phyloP scores from a whole-genome alignment of 2,797 vertebrate species.

The Vespertilio murinus region DNA sequence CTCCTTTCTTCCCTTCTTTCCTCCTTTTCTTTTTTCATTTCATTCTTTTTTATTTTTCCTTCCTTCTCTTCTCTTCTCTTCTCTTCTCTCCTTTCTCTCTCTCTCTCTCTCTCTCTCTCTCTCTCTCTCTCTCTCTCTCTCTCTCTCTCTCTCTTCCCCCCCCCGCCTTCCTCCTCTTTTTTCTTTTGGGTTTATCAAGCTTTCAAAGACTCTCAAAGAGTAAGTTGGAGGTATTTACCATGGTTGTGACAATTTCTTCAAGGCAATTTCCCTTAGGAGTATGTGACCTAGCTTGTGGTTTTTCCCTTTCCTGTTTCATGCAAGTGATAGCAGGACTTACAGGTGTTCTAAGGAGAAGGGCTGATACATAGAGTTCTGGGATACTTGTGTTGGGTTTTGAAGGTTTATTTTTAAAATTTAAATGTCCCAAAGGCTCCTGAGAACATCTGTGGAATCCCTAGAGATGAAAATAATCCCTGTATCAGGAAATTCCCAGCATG shows the following conservation, averaged over 20 bases:
- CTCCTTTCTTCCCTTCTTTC: accelerated
- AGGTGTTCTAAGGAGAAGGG: conserved; percentile 53
- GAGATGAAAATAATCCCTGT: conserved; percentile 62
- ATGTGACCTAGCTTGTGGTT: not conserved
- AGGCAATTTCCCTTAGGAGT: not conserved
- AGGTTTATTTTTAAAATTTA: conserved; percentile 72
- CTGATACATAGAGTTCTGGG: conserved; percentile 55
- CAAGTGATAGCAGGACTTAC: not conserved
- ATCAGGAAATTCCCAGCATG: conserved; percentile 70
- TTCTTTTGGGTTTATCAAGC: not conserved
- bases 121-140: too few relatives aligned
- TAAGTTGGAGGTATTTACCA: not conserved
- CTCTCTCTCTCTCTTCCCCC: accelerated
- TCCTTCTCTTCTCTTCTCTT: accelerated
- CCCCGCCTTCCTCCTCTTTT: not conserved
- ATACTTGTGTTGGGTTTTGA: conserved; percentile 51
- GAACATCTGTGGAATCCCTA: conserved; percentile 64
- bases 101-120: accelerated
- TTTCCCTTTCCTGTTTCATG: conserved; percentile 17
- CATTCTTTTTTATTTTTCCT: too few relatives aligned
- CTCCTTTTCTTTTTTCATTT: too few relatives aligned
- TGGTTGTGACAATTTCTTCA: not conserved
- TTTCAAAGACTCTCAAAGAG: conserved; percentile 8
- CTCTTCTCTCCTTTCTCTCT: not conserved
- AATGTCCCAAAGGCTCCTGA: conserved; percentile 58